Percentiles rank a stretch among this genome's conserved stretches.
Evolutionary conservation across 2,888 invertebrate species (phyloP).

Genomic region (Cantharis lateralis): DNA sequence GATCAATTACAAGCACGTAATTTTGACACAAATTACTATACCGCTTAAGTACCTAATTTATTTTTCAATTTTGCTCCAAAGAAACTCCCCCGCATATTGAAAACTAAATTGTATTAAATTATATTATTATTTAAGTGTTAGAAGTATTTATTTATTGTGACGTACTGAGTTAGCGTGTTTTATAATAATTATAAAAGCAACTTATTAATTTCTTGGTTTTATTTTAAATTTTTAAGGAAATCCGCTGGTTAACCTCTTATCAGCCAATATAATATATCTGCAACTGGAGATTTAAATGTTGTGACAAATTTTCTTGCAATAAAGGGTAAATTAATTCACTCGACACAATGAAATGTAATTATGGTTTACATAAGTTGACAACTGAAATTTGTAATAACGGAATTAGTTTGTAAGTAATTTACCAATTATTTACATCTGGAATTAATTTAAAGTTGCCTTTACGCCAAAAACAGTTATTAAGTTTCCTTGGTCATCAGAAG

Average conservation of each 20-base stretch:
- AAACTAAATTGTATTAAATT: neutral
- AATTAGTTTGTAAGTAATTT: conserved; percentile 14
- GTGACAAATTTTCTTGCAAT: neutral
- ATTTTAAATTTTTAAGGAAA: neutral
- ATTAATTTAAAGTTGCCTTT: conserved; percentile 23
- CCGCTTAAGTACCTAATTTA: neutral
- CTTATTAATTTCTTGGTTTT: neutral
- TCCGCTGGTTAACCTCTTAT: neutral
- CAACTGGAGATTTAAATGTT: neutral
- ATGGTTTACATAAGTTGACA: neutral
- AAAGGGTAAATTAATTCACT: neutral
- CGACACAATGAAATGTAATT: neutral
- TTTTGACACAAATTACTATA: conserved; percentile 11
- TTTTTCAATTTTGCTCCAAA: neutral
- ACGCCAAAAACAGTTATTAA: conserved; percentile 19
- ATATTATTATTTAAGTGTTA: neutral
- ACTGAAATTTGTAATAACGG: neutral
- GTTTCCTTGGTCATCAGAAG: conserved; percentile 19
- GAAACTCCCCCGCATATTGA: neutral
- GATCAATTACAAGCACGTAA: neutral
- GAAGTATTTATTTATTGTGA: neutral
- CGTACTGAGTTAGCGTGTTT: neutral
- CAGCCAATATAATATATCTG: neutral
- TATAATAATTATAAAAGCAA: neutral
- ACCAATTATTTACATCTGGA: conserved; percentile 8